Evolutionary conservation across 1,140 invertebrate genomes (phyloP), one percentile per base, ranked within the genome.

Genomic region (Dreissena rostriformis): DNA sequence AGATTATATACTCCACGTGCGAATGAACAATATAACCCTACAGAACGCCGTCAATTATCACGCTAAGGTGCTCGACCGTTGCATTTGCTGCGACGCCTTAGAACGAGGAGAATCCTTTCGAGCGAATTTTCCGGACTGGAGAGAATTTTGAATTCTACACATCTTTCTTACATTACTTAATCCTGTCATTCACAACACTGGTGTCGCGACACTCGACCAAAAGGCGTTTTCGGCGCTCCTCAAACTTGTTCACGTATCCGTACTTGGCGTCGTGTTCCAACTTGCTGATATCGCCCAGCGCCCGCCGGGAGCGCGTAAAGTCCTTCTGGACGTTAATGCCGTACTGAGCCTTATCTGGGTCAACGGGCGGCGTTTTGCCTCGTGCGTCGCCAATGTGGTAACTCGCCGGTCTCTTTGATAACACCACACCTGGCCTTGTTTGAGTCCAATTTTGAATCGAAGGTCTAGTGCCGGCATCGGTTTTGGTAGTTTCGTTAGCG

Each of bases 201-300:
- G 74, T 82, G 26, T 86, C 85, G 77, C 85, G 86, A n/a, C 83
- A 84, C 65, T 79, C 73, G 19, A 67, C 80, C 0, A 72, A 49
- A 29, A 83, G 61, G 83, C 74, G 85, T 39, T 85, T 79, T 51
- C 77, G 72, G 15, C 83, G 65, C 55, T 86, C 87, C 70, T 86
- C 84, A 19, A 82, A 66, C 73, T 82, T 86, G 55, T 88, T 83
- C 14, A 84, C 67, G 55, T 82, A 85, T 52, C 85, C 85, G 57
- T 79, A 85, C 76, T 85, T 86, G n/a, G 84, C 81, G 29, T 88
- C 81, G 61, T 85, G 83, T 72, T 88, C 85, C 22, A 88, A 72
- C 73, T 83, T 82, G 81, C 87, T 86, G 22, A 88, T 70, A 65
- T 85, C 85, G 63, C 83, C 74, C 28, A 88, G 78, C 63, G 83